Conservation (phyloP, 1,140 invertebrate species). For the Tetragonula clypearis region DNA sequence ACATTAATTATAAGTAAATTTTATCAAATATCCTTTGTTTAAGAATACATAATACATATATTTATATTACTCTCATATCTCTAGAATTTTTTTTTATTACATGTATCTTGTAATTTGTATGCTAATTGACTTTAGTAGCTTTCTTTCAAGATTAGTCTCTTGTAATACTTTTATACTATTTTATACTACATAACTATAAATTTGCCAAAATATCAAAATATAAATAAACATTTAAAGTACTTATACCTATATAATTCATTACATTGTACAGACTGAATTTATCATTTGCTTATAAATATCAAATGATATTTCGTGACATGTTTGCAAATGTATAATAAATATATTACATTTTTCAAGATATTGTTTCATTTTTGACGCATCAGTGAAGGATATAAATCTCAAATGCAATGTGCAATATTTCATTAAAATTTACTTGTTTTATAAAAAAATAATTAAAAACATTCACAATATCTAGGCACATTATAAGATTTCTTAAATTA, state of each 20-base stretch:
- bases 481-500: conserved; percentile 46
- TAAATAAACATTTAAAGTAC: conserved; percentile 33
- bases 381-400: conserved; percentile 18
- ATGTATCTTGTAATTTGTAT: background rate
- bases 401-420: conserved; percentile 14
- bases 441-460: conserved; percentile 38
- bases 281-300: conserved; percentile 17
- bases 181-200: background rate
- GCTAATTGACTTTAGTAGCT: background rate
- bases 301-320: conserved; percentile 28
- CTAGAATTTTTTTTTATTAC: conserved; percentile 1
- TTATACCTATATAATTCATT: conserved; percentile 32
- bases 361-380: conserved; percentile 21
- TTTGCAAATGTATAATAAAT: conserved; percentile 30
- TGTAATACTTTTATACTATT: conserved; percentile 5
- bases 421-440: conserved; percentile 11
- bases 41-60: conserved; percentile 46
- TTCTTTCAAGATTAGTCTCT: background rate
- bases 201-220: conserved; percentile 22
- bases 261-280: conserved; percentile 2
- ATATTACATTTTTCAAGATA: conserved; percentile 20
- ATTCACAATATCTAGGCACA: conserved; percentile 37
- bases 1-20: conserved; percentile 31
- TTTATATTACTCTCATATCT: conserved; percentile 22
- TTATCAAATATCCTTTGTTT: conserved; percentile 30